A percentile compares a stretch with the other conserved stretches of the same genome.
These are phyloP conservation scores for Branchipolynoe longqiensis DNA, from an alignment of 2,888 invertebrate species.

Conservation along the genomic window DNA sequence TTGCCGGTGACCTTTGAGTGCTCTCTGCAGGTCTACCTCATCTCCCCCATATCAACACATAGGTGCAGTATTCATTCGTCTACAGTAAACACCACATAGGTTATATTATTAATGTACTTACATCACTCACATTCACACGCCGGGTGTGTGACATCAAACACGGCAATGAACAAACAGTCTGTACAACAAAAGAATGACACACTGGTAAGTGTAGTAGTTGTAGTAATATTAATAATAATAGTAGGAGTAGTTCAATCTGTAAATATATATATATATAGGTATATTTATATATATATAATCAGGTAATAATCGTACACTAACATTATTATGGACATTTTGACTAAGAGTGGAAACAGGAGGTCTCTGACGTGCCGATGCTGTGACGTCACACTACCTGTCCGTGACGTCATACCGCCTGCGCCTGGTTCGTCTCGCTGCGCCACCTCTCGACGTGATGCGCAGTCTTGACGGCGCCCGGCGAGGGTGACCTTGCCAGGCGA, in stretches of 20 bases:
- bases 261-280: not conserved
- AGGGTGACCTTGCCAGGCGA: constrained; percentile 17
- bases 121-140: too few relatives aligned
- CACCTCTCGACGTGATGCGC: constrained; percentile 53
- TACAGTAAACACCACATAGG: too few relatives aligned
- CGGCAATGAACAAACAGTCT: too few relatives aligned
- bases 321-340: constrained; percentile 37
- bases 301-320: too few relatives aligned
- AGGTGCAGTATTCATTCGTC: too few relatives aligned
- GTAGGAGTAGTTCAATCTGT: not conserved
- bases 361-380: not conserved
- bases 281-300: not conserved
- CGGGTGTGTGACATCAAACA: too few relatives aligned
- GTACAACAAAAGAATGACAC: too few relatives aligned
- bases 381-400: constrained; percentile 22
- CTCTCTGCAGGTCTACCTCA: too few relatives aligned
- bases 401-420: constrained; percentile 41
- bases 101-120: too few relatives aligned
- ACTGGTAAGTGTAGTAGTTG: too few relatives aligned
- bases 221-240: not conserved
- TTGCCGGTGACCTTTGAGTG: too few relatives aligned
- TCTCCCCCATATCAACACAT: too few relatives aligned
- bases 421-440: constrained; percentile 47
- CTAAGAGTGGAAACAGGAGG: constrained; percentile 15
- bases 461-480: constrained; percentile 26